Conservation (phyloP, 2,888 invertebrate species). For the Drosophila atripex region DNA sequence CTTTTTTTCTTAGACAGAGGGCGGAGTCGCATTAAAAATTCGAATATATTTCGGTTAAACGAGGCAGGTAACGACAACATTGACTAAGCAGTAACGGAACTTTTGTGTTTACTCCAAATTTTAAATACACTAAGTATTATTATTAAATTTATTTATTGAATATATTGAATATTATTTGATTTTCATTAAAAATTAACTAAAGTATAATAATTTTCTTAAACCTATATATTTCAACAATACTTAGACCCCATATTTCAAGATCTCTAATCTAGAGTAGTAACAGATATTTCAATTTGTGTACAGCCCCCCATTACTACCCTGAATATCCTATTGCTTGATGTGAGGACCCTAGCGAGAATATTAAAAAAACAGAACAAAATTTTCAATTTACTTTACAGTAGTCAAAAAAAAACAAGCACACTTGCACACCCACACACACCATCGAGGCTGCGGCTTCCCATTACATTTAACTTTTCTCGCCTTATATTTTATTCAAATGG, state of each 20-base stretch:
- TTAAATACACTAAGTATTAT: constrained; percentile 13
- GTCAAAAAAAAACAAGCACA: constrained; percentile 29
- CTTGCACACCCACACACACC: constrained; percentile 6
- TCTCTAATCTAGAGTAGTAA: constrained; percentile 11
- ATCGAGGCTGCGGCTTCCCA: constrained; percentile 57
- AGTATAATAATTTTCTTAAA: not conserved
- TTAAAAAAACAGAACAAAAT: constrained; percentile 40
- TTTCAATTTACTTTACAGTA: constrained; percentile 48
- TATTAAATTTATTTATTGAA: no score
- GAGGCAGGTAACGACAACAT: constrained; percentile 33
- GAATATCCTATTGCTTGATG: constrained; percentile 10
- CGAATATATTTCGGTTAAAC: constrained; percentile 37
- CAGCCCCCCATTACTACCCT: constrained; percentile 2
- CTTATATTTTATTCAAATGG: constrained; percentile 76
- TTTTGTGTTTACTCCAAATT: not conserved
- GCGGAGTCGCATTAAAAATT: constrained; percentile 37
- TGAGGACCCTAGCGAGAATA: constrained; percentile 13
- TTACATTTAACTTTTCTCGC: constrained; percentile 76
- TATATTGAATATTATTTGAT: no score
- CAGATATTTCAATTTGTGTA: constrained; percentile 5
- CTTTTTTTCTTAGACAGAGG: not conserved
- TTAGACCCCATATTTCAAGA: not conserved
- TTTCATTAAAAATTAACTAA: not conserved
- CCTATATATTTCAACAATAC: not conserved
- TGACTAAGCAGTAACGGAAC: constrained; percentile 25